Evolutionary conservation across 2,888 invertebrate species (phyloP), one percentile per base, ranked within the genome.

Genomic region (Cryptocephalus primarius): DNA sequence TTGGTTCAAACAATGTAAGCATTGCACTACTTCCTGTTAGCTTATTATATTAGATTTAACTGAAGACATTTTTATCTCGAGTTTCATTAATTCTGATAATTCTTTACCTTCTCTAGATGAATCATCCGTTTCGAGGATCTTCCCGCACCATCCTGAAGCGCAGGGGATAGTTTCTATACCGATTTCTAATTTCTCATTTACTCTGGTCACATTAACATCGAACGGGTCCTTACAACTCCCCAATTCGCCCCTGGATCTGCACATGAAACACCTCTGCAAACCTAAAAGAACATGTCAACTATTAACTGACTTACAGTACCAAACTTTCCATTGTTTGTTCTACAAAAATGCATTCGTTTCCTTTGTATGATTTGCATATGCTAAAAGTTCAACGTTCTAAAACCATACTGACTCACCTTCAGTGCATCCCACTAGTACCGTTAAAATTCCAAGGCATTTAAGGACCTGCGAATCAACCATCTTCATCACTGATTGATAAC

Each of bases 131-230:
- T 92, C 91, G 34, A 89, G 78, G 43, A 90, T 82, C 74, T 93
- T 93, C 22, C 87, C 88, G 63, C 93, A 93, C 93, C 93, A 93
- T 36, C 91, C 91, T 0, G 89, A 89, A 1, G 88, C 85, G 60
- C 92, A 92, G 0, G 88, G 86, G 9, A 83, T 79, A 1, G 84
- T 80, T 59, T 83, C 76, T 1, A 91, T 79, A 0, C 89, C 89
- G 33, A 75, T 75, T 61, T 83, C 83, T 13, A 73, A 71, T 50
- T 60, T 60, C 44, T 53, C 56, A 53, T 82, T 82, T 4, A 83
- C 79, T 57, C 83, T 78, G 0, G 90, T 88, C 10, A 79, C 78
- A 73, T 92, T 92, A 57, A 80, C 81, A 1, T 74, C 77, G 62
- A 91, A 91, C 9, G 85, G 84, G 72, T 93, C 93, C 60, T 88